Evolutionary conservation across 2,888 invertebrate species (phyloP), one percentile per base, ranked within the genome.

Genomic region (Meghimatium bilineatum): DNA sequence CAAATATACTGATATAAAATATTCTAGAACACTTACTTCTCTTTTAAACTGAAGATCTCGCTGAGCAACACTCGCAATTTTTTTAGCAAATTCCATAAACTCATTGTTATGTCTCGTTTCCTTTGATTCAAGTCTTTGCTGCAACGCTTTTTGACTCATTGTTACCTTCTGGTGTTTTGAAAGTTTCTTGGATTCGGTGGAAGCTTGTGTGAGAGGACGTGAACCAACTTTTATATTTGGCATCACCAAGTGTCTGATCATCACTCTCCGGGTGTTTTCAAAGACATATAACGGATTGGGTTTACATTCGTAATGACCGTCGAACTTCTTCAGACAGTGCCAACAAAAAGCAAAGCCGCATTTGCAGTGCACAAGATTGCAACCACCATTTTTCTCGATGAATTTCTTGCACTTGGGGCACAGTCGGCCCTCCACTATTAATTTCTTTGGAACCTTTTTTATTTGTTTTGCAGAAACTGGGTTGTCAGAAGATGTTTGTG

Each of bases 301-400:
- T 1, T 23, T 38, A 8, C 72, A 44, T 12, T 5, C 49, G 14
- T 26, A 34, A 29, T 86, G 82, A 26, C 29, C 23, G 10, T 14
- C 0, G 20, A 32, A 75, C 32, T 69, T 26, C 14, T 38, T 49
- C 29, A 74, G 23, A 66, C 87, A 87, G 3, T 23, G 60, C 85
- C 85, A 87, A 32, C 87, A 87, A 36, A 87, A 87, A 8, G 44
- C 20, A 36, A 78, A 38, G 8, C 87, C 87, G 80, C 87, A 87
- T n/a, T 76, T 80, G 67, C 87, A 87, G 0, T 2, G 5, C 75
- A 86, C 82, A 34, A 79, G 75, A 26, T 56, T 32, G 49, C 87
- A 87, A 3, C 87, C 87, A 26, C 85, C 85, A 26, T 82, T 82
- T 67, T 87, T 87, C 14, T 85, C 76, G 20, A 87, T 85, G 49